Evolutionary conservation across 2,113 vertebrate genomes (phyloP).

Genomic region (Tympanuchus pallidicinctus): DNA sequence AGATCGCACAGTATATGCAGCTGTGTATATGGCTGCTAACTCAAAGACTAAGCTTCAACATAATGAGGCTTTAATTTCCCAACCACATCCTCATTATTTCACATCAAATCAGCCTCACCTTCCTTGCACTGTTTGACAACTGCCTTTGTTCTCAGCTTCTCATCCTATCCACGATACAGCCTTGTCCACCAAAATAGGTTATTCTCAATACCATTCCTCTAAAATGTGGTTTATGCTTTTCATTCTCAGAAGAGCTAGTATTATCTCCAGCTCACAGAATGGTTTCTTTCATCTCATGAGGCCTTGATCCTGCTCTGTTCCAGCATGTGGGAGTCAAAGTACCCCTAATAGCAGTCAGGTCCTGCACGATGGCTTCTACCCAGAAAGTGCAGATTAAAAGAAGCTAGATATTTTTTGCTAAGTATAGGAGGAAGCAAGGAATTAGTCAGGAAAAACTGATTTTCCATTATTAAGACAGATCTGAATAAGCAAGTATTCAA

Average conservation of each 20-base stretch:
- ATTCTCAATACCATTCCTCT: neutral
- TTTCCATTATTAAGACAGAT: neutral
- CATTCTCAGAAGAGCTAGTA: neutral
- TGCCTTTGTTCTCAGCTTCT: neutral
- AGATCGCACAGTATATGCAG: neutral
- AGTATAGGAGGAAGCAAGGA: neutral
- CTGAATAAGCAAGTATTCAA: neutral
- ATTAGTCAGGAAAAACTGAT: neutral
- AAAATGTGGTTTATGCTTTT: neutral
- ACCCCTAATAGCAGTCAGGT: neutral
- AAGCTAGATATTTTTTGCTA: neutral
- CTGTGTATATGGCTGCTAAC: neutral
- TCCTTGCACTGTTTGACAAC: neutral
- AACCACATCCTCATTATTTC: neutral
- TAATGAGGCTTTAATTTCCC: slow-evolving; percentile 24
- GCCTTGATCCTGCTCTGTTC: neutral
- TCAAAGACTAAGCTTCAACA: neutral
- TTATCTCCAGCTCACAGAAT: neutral
- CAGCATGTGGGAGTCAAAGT: neutral
- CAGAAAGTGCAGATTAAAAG: neutral
- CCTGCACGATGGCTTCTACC: neutral
- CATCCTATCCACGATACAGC: neutral
- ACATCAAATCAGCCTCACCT: neutral
- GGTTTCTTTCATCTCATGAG: neutral
- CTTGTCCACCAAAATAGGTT: neutral